Conservation (phyloP, 1,140 invertebrate genomes). For the Eumeta japonica region DNA sequence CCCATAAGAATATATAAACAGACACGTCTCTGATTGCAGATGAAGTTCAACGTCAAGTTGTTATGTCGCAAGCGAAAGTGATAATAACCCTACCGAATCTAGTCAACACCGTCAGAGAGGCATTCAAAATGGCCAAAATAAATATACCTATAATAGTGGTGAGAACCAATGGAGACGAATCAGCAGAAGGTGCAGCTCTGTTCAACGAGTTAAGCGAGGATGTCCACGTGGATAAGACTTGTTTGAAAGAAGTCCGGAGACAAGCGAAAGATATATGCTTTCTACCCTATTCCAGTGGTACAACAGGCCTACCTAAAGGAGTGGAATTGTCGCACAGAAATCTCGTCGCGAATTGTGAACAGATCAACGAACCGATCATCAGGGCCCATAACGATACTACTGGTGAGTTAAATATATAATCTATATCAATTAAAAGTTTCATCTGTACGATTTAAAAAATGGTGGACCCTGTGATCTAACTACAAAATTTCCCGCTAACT, state of each 20-base stretch:
- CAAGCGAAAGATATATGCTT: constrained; percentile 56
- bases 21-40: constrained; percentile 57
- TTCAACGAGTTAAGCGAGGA: constrained; percentile 62
- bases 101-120: constrained; percentile 44
- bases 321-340: constrained; percentile 76
- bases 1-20: no score
- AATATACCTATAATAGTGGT: constrained; percentile 61
- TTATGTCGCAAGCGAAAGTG: constrained; percentile 64
- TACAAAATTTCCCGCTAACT: no score
- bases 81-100: constrained; percentile 65
- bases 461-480: no score
- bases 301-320: constrained; percentile 87
- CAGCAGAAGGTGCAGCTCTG: constrained; percentile 58
- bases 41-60: constrained; percentile 76
- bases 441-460: no score
- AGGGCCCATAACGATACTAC: constrained; percentile 34
- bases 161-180: constrained; percentile 35
- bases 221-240: constrained; percentile 48
- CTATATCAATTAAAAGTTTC: no score
- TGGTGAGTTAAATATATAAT: constrained; percentile 21
- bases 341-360: constrained; percentile 59
- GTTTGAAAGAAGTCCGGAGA: constrained; percentile 46
- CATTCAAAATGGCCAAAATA: constrained; percentile 42
- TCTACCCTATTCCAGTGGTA: constrained; percentile 78
- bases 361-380: constrained; percentile 42